Evolutionary conservation across 2,113 vertebrate species (phyloP).

Genomic region (Stigmatopora nigra): DNA sequence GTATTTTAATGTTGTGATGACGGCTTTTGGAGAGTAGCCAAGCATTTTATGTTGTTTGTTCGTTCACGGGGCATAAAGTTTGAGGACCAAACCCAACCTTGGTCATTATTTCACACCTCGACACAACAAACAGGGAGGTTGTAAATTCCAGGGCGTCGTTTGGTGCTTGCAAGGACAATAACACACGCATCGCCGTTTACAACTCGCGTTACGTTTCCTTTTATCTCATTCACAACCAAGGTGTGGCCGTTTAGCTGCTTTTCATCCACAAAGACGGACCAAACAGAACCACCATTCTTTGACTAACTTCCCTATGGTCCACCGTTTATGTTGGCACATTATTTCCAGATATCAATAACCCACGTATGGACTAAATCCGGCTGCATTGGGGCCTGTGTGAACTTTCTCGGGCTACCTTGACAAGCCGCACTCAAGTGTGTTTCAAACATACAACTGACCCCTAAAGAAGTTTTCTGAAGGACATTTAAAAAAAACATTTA

Average conservation of each 20-base stretch:
- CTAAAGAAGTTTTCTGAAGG: conserved; percentile 23
- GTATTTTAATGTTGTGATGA: not conserved
- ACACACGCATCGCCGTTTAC: not conserved
- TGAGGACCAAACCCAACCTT: not conserved
- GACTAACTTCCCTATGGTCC: conserved; percentile 6
- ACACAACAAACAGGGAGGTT: conserved; percentile 1
- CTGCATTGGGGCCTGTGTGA: conserved; percentile 38
- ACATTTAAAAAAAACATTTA: conserved; percentile 5
- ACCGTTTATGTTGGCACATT: conserved; percentile 10
- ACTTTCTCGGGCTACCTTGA: conserved; percentile 52
- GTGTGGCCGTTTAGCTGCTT: conserved; percentile 61
- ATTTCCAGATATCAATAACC: conserved; percentile 21
- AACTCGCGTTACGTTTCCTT: conserved; percentile 16
- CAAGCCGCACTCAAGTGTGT: conserved; percentile 53
- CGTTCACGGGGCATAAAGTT: not conserved
- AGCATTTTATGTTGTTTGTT: not conserved
- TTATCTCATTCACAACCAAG: conserved; percentile 62
- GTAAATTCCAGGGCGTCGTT: not conserved
- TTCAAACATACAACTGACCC: conserved; percentile 53
- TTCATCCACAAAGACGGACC: conserved; percentile 31
- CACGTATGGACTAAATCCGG: conserved; percentile 5
- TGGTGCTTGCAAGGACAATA: not conserved
- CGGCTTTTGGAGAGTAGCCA: not conserved
- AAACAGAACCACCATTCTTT: not conserved
- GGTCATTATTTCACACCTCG: not conserved